Conservation (phyloP, 2,888 invertebrate species). For the Nomada fucata region DNA sequence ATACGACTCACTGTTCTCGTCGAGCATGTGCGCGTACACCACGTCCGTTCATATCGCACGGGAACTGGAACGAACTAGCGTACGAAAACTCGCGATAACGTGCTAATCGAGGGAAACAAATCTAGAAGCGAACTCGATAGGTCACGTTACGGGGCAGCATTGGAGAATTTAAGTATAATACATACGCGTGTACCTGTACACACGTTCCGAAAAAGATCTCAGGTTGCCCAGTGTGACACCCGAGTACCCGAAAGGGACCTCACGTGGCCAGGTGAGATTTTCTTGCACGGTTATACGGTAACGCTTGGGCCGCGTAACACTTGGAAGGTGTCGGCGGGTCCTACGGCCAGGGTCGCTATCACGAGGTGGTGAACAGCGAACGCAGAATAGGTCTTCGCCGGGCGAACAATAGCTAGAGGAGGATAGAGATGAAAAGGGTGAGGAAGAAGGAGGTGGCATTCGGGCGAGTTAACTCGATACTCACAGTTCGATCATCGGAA, state of each 20-base stretch:
- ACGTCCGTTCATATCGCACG: too few relatives aligned
- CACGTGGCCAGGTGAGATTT: conserved; percentile 74
- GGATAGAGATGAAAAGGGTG: conserved; percentile 16
- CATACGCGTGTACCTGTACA: conserved; percentile 32
- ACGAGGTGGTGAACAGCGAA: conserved; percentile 58
- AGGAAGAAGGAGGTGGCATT: conserved; percentile 46
- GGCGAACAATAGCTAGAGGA: conserved; percentile 26
- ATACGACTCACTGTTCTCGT: too few relatives aligned
- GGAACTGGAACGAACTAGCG: neutral
- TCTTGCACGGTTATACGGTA: conserved; percentile 71
- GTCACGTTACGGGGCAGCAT: conserved; percentile 32
- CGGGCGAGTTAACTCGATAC: conserved; percentile 69
- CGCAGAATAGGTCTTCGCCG: conserved; percentile 68
- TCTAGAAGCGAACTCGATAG: conserved; percentile 28
- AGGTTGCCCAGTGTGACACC: conserved; percentile 76
- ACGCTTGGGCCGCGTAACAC: conserved; percentile 76
- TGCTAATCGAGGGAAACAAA: conserved; percentile 27
- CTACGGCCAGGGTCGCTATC: conserved; percentile 68
- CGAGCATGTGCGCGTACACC: too few relatives aligned
- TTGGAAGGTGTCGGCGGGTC: conserved; percentile 80
- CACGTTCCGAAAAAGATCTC: conserved; percentile 75
- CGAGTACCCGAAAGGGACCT: conserved; percentile 77
- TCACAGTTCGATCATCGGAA: conserved; percentile 67
- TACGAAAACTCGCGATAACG: neutral
- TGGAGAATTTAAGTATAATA: conserved; percentile 37